Evolutionary conservation across 2,888 invertebrate genomes (phyloP), one percentile per base, ranked within the genome.

Genomic region (Biston stratarius): DNA sequence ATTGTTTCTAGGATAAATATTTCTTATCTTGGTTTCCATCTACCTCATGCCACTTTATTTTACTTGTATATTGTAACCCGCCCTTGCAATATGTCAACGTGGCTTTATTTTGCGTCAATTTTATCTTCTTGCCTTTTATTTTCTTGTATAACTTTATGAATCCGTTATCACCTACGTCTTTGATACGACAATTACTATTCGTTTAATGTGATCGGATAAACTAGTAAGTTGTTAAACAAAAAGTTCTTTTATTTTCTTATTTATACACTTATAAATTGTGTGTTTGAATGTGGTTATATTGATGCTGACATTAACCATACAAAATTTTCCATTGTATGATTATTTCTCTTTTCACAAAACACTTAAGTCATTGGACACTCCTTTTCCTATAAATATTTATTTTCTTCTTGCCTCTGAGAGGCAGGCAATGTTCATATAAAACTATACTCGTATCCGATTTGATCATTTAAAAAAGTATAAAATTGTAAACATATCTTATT

Each of bases 1-100:
- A 85, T 83, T 83, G 81, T 82, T 82, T 82, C 77, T 56, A 69
- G 77, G 83, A 82, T 83, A 38, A 82, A 55, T 42, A 9, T 77
- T 73, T 72, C 77, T 80, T 82, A 83, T 82, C 81, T 80, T 77
- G 74, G 70, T 72, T 79, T 78, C 78, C 78, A 82, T 76, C 76
- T 69, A 74, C 74, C 74, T 79, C 73, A 72, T 79, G 72, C 77
- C 75, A 78, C 84, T 82, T 81, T 58, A 79, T 80, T 84, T 77
- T 77, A 80, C 76, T 76, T 80, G 48, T 75, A 77, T 77, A 77
- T 74, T 76, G 80, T 79, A 75, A 77, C 74, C 74, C 76, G 69
- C 73, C 69, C 74, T 72, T 74, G 78, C 75, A 77, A 81, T 83
- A 82, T 80, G 83, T 84, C 84, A 82, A 74, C 77, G 71, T 62